Evolutionary conservation across 2,888 invertebrate species (phyloP), one percentile per base, ranked within the genome.

Genomic region (Habrosyne pyritoides): DNA sequence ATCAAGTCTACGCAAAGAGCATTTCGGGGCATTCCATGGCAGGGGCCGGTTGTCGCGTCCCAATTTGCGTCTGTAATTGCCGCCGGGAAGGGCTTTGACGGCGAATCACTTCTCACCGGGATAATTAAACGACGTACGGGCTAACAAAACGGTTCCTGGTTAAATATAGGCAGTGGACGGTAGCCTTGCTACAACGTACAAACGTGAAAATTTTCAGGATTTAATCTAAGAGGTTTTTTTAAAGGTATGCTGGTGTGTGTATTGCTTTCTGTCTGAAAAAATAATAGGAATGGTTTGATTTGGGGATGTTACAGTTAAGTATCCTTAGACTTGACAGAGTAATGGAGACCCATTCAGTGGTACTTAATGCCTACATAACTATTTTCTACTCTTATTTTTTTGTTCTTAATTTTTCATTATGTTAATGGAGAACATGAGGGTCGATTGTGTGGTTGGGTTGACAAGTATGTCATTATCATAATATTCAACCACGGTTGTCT

Each of bases 61-160:
- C 78, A 83, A 80, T 83, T 80, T 80, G 75, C 71, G 73, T 75
- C 69, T 72, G 73, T 80, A 79, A 83, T 80, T 78, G 70, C 63
- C 61, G 66, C 73, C 65, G 67, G 64, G 62, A 53, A 71, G 64
- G 63, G 67, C 75, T 71, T 71, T 74, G 78, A 75, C 72, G 69
- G 70, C 47, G 76, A 81, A 79, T 83, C 81, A 79, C 77, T 79
- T 76, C 75, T 73, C 74, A 66, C 73, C 68, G 71, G 69, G 67
- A 78, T 82, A 81, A 83, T 83, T 83, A 83, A 78, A 74, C 77
- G 73, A 64, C 57, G 68, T 65, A 61, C 64, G 58, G 59, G 55
- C 60, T 53, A 56, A 57, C 59, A 59, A 60, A 61, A 59, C 54
- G 55, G 33, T 53, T 54, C 54, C 54, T 46, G 51, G 54, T 47